Percentiles rank a stretch among this genome's conserved stretches.
phyloP scores from a whole-genome alignment of 2,797 vertebrate genomes.

The Pseudochromis fuscus region DNA sequence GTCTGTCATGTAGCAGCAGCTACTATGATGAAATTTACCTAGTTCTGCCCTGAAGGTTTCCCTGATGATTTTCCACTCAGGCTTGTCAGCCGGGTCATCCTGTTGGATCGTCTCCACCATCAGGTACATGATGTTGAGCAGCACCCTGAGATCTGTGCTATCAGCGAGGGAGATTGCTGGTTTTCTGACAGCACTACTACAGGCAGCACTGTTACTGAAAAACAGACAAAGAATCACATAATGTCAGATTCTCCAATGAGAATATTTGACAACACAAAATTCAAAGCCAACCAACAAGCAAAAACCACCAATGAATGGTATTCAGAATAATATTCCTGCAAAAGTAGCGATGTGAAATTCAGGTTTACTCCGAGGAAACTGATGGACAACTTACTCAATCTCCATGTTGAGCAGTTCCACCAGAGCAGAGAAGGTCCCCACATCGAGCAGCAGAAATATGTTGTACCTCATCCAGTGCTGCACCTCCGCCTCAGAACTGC shows the following conservation, averaged over 20 bases:
- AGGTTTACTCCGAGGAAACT: not conserved
- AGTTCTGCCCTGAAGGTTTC: slow-evolving; percentile 95
- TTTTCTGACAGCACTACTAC: slow-evolving; percentile 96
- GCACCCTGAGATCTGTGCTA: slow-evolving; percentile 96
- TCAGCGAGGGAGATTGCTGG: slow-evolving; percentile 98
- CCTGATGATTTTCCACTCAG: slow-evolving; percentile 91
- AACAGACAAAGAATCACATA: not conserved
- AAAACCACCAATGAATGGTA: not conserved
- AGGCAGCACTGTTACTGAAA: slow-evolving; percentile 95
- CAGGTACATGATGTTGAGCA: slow-evolving; percentile 98
- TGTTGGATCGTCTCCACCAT: slow-evolving; percentile 95
- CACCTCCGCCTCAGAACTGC: slow-evolving; percentile 91
- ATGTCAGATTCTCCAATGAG: not conserved
- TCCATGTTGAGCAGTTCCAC: slow-evolving; percentile 99
- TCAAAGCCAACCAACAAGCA: not conserved
- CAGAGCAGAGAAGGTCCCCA: slow-evolving; percentile 94
- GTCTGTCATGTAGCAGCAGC: not conserved
- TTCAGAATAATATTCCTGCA: not conserved
- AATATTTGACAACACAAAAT: not conserved
- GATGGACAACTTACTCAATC: slow-evolving; percentile 89
- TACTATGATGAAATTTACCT: slow-evolving; percentile 78
- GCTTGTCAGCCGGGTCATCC: slow-evolving; percentile 90
- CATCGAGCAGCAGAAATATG: slow-evolving; percentile 93
- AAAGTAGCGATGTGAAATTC: not conserved
- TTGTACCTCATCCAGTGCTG: slow-evolving; percentile 98